Percentiles rank a stretch among this genome's conserved stretches.
Conservation (phyloP, 2,888 invertebrate genomes). For the Troides helena region DNA sequence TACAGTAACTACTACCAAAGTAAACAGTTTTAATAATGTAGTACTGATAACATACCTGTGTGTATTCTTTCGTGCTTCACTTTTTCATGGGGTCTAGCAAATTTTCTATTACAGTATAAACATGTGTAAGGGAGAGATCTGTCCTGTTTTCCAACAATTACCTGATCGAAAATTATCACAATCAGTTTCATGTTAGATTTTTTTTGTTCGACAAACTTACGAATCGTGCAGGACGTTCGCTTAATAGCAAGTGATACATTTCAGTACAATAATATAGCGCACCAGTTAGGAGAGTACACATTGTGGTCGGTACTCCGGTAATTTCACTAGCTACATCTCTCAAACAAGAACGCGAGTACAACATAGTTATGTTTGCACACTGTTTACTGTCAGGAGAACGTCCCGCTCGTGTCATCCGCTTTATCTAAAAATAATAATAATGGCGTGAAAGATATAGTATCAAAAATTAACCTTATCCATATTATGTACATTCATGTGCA, state of each 20-base stretch:
- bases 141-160: slow-evolving; percentile 53
- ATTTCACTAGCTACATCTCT: too few relatives aligned
- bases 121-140: slow-evolving; percentile 82
- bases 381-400: too few relatives aligned
- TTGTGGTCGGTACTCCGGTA: too few relatives aligned
- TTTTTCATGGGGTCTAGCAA: slow-evolving; percentile 88
- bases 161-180: slow-evolving; percentile 42
- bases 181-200: background rate
- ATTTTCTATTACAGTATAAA: slow-evolving; percentile 85
- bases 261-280: too few relatives aligned
- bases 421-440: too few relatives aligned
- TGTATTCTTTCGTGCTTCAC: slow-evolving; percentile 92
- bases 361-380: too few relatives aligned
- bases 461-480: slow-evolving; percentile 64
- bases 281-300: too few relatives aligned
- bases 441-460: background rate
- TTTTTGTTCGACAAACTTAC: too few relatives aligned
- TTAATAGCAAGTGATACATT: too few relatives aligned
- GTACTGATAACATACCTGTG: slow-evolving; percentile 72
- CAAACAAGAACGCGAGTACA: too few relatives aligned
- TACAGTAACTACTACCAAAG: background rate
- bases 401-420: too few relatives aligned
- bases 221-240: too few relatives aligned
- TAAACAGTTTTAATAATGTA: background rate
- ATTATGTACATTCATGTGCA: slow-evolving; percentile 87